These are phyloP conservation scores for Propithecus deckenii DNA, from an alignment of 2,797 vertebrate genomes.

Conservation along the genomic window DNA sequence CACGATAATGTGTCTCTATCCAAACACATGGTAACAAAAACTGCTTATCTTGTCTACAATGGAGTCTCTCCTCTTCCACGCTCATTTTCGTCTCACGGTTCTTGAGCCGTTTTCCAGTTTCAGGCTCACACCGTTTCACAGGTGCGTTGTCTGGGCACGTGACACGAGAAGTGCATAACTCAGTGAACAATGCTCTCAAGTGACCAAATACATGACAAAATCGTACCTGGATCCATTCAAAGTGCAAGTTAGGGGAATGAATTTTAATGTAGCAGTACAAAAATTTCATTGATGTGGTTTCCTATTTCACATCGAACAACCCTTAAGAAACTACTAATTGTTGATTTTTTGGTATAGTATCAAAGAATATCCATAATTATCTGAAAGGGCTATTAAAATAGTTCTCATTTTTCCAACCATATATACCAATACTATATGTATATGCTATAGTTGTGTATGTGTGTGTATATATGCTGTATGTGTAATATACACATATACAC, in stretches of 20 bases:
- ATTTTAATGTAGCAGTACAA: background rate
- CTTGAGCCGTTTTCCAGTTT: background rate
- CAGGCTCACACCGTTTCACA: background rate
- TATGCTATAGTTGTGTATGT: background rate
- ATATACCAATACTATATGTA: background rate
- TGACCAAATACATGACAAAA: conserved; percentile 4
- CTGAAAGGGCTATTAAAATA: background rate
- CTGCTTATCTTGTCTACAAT: background rate
- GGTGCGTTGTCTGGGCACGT: background rate
- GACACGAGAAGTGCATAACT: background rate
- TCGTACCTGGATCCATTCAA: background rate
- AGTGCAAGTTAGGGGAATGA: background rate
- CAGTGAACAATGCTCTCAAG: background rate
- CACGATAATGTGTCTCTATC: background rate
- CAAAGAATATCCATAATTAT: background rate
- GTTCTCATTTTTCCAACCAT: background rate
- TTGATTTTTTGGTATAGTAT: background rate
- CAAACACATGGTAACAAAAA: background rate
- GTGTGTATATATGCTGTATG: background rate
- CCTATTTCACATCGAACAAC: background rate
- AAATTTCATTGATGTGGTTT: background rate
- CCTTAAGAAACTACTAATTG: conserved; percentile 20
- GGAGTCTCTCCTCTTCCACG: background rate
- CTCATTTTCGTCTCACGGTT: background rate
- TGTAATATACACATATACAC: background rate